Evolutionary conservation across 30 jellyfish, hydroid and myxozoan genomes (phyloP), one percentile per base, ranked within the genome.

Genomic region (Pelagia noctiluca): DNA sequence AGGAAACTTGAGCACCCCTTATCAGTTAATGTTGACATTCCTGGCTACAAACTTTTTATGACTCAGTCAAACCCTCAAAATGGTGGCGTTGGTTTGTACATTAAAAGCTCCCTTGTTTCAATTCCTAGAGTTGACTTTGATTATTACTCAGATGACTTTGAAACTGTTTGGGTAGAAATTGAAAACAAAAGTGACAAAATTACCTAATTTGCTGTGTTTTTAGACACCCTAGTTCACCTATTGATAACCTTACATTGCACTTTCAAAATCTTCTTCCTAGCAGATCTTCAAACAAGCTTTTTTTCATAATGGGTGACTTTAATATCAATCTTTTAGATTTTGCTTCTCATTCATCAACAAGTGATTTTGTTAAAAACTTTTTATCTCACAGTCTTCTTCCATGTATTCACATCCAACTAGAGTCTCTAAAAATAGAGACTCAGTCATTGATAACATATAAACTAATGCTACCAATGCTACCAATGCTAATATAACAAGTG

Each of bases 31-130:
- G 53, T 63, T 63, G 57, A 63, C 33, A 70, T 70, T 42, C 31
- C 71, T 24, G 82, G 76, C 78, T 70, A 70, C 36, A 32, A 10
- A 18, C 7, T 70, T 70, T 48, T 75, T 22, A 75, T 47, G 53
- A 75, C 86, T 52, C 7, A 19, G 26, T 75, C 78, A 1, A 4
- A 47, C 3, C 3, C 88, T 32, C 88, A 22, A 25, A 76, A 76
- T 54, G 88, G 81, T 50, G 88, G 88, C 29, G 88, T 76, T 52
- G 88, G 88, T 61, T 36, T 76, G 63, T 76, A 76, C 29, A 54
- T 50, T 54, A 76, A 24, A 76, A 47, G 57, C 22, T 76, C 88
- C 24, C 88, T 76, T 54, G 57, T 63, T 29, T 76, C 64, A 3
- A 76, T 50, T 7, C 78, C 88, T 22, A 76, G 80, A 50, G 35